phyloP scores from a whole-genome alignment of 2,113 vertebrate genomes.

The Hemiprocne comata region DNA sequence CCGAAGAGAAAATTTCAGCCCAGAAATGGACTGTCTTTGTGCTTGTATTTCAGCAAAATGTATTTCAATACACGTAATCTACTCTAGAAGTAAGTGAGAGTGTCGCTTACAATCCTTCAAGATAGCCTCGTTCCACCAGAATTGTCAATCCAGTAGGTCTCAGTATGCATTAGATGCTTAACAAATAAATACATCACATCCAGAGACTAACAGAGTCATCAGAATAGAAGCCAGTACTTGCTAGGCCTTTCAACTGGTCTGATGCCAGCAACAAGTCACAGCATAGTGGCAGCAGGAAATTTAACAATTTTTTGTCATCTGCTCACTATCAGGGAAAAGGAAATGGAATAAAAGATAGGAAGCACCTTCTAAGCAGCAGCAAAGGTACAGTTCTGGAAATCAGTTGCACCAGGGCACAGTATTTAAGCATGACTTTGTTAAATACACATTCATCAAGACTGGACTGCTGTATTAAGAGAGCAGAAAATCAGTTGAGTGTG shows the following conservation, averaged over 20 bases:
- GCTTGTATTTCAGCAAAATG: not conserved
- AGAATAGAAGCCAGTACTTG: not conserved
- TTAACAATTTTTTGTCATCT: not conserved
- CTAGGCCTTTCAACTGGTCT: not conserved
- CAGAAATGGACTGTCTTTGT: not conserved
- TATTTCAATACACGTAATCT: not conserved
- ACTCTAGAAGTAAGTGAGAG: not conserved
- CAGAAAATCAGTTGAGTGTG: not conserved
- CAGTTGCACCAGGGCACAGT: not conserved
- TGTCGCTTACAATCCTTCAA: not conserved
- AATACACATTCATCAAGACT: not conserved
- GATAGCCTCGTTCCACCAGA: not conserved
- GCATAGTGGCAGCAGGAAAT: not conserved
- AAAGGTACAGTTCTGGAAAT: not conserved
- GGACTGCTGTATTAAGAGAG: not conserved
- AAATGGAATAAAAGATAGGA: not conserved
- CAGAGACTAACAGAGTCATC: not conserved
- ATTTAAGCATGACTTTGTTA: not conserved
- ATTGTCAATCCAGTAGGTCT: not conserved
- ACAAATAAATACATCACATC: not conserved
- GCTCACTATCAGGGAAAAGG: not conserved
- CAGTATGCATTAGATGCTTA: not conserved
- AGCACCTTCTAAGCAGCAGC: not conserved
- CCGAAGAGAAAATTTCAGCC: not conserved
- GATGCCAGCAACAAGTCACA: not conserved